Conservation (phyloP, 2,888 invertebrate species). For the Amiota mariae region DNA sequence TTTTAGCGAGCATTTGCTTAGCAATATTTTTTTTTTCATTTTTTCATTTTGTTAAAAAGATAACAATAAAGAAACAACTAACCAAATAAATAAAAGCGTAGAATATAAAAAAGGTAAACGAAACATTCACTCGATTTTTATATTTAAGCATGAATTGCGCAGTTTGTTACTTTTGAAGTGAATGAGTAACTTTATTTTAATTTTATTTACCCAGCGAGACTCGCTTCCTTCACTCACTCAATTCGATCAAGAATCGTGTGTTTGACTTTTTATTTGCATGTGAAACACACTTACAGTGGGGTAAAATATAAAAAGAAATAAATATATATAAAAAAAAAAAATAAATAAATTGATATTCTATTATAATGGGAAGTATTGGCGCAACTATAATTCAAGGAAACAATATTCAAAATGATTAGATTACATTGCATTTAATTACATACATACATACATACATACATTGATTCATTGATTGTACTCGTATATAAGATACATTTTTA, state of each 20-base stretch:
- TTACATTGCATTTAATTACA: neutral
- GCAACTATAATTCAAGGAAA: neutral
- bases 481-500: no score
- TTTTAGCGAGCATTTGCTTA: no score
- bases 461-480: no score
- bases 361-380: neutral
- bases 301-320: no score
- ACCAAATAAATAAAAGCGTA: neutral
- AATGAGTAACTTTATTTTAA: slow-evolving; percentile 4
- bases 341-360: no score
- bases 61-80: neutral
- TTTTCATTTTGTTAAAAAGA: neutral
- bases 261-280: neutral
- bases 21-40: no score
- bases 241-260: neutral
- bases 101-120: neutral
- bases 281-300: no score
- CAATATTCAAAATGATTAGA: neutral
- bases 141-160: slow-evolving; percentile 1
- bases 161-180: neutral
- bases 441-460: neutral
- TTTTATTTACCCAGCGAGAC: neutral
- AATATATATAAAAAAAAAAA: no score
- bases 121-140: neutral
- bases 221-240: neutral